Base-by-base conservation (phyloP, 2,797 vertebrate genomes). In the Sarcophilus harrisii region DNA sequence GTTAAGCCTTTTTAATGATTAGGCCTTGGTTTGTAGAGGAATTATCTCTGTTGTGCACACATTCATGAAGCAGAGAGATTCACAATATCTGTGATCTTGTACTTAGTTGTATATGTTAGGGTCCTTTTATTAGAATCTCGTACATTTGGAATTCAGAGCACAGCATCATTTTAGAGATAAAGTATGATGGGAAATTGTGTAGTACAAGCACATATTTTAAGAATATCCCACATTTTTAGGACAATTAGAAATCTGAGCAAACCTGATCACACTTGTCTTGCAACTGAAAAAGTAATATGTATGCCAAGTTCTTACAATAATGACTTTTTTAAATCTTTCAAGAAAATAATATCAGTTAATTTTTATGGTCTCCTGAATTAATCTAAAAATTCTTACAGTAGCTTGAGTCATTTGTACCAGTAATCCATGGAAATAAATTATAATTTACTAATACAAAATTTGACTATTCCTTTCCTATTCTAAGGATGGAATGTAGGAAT, bases 21-120 rank as follows among this genome's bases (percentile, higher is more conserved):
- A 58, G 91, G 92, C 24, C 95, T 93, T 49, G 73, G 89, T 49
- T 62, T 87, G 73, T 49, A 87, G 73, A 87, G 73, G 73, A 87
- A 27, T 87, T 87, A 87, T 87, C 59, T 96, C 91, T 94, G 81
- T 91, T 94, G 94, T 9, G 58, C 91, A 94, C 90, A 87, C 58
- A 28, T 92, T 62, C 92, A 32, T 87, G 60, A 95, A 94, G 30
- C 58, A 5, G 1, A 60, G 30, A 81, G 73, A 81, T 81, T 81
- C 73, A 45, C 21, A 27, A 1, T 81, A 81, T 45, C 73, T 81
- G 38, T 45, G 38, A 87, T 49, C 73, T 87, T 45, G 38, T 87
- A 45, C 21, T 45, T 87, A 87, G 38, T 49, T 87, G 21, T 49
- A 49, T 87, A 38, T 27, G 38, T 49, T 49, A 45, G 73, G 21